Percentiles rank a stretch among this genome's conserved stretches.
phyloP scores from a whole-genome alignment of 2,797 vertebrate species.

The Muscicapa striata region DNA sequence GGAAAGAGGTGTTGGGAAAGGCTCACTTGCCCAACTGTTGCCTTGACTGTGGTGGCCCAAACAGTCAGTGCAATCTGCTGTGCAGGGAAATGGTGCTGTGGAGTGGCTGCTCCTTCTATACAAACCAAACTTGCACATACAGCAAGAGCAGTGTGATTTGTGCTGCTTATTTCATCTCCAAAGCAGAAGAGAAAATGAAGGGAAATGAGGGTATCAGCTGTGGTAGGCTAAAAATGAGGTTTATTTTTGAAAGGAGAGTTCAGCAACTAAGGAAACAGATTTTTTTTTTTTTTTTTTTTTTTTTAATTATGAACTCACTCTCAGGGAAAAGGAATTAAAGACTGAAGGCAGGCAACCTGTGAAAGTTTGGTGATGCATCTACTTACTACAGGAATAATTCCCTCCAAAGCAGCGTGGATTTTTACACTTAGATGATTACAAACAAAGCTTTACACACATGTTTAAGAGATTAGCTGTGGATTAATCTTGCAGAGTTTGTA shows the following conservation, averaged over 20 bases:
- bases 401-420: not conserved
- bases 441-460: not conserved
- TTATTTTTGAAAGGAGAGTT: slow-evolving; percentile 9
- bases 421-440: slow-evolving; percentile 15
- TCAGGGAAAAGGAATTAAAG: not conserved
- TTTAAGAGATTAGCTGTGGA: not conserved
- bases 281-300: not conserved
- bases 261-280: not conserved
- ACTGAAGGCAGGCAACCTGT: not conserved
- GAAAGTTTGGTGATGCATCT: slow-evolving; percentile 14
- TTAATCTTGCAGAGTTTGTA: not conserved
- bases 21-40: slow-evolving; percentile 4
- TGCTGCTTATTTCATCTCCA: not conserved
- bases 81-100: not conserved
- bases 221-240: not conserved
- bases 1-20: not conserved
- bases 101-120: not conserved
- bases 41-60: not conserved
- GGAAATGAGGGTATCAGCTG: not conserved
- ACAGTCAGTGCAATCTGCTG: not conserved
- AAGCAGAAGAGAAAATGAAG: not conserved
- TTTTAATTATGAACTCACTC: not conserved
- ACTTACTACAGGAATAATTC: not conserved
- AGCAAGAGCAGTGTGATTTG: not conserved
- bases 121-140: not conserved